Evolutionary conservation across 2,113 vertebrate species (phyloP).

Genomic region (Pollimyrus isidori): DNA sequence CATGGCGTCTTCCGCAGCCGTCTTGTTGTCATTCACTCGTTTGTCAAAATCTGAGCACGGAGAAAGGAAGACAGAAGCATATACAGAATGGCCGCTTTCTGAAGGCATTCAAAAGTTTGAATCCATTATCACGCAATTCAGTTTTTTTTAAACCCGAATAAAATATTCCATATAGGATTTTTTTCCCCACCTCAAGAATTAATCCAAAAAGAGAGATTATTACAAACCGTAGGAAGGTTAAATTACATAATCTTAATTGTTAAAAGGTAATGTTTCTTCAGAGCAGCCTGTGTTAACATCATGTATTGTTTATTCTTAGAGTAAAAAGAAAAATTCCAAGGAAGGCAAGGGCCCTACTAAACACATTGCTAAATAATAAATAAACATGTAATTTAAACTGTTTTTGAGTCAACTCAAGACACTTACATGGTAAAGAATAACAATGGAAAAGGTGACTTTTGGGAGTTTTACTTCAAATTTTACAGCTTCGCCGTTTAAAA

Average conservation of each 20-base stretch:
- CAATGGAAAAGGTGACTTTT: neutral
- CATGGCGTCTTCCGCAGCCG: slow-evolving; percentile 83
- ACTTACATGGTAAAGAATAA: neutral
- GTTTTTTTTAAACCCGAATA: neutral
- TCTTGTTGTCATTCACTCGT: slow-evolving; percentile 94
- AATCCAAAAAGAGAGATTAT: neutral
- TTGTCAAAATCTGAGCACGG: slow-evolving; percentile 78
- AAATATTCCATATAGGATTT: neutral
- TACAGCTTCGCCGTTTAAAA: neutral
- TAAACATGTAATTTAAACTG: neutral
- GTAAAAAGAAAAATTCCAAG: neutral
- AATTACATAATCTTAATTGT: neutral
- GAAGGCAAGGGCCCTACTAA: neutral
- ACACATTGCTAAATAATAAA: neutral
- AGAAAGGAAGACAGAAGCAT: neutral
- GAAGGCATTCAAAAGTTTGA: neutral
- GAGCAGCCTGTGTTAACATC: neutral
- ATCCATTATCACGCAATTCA: neutral
- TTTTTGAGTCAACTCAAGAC: neutral
- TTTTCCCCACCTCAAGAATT: neutral
- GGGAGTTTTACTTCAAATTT: neutral
- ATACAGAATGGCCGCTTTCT: neutral
- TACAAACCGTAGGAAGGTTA: neutral
- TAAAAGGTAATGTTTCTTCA: neutral
- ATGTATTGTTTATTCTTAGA: neutral